Conservation (phyloP, 2,888 invertebrate species). For the Tetragonisca angustula region DNA sequence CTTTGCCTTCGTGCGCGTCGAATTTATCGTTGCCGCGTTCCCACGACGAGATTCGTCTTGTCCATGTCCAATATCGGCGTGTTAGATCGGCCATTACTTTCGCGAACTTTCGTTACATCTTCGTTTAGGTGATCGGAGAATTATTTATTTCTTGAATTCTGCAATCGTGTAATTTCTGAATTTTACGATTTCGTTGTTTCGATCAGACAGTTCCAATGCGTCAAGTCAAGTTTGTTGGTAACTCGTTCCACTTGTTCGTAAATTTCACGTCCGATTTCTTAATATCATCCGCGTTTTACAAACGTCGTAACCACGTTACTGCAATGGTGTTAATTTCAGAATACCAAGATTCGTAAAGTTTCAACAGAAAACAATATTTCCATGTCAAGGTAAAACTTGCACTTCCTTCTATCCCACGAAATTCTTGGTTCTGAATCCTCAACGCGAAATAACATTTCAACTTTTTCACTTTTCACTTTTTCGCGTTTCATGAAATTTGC, state of each 20-base stretch:
- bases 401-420: background rate
- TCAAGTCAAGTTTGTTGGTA: too few relatives aligned
- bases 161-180: too few relatives aligned
- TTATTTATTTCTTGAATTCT: too few relatives aligned
- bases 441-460: too few relatives aligned
- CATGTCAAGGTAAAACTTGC: background rate
- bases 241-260: too few relatives aligned
- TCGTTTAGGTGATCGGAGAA: too few relatives aligned
- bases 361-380: background rate
- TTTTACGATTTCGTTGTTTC: background rate
- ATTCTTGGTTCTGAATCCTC: too few relatives aligned
- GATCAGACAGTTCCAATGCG: too few relatives aligned
- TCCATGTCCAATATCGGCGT: background rate
- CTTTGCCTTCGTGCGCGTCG: background rate
- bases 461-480: too few relatives aligned
- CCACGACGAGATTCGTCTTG: background rate
- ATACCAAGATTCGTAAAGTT: background rate
- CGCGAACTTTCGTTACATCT: too few relatives aligned
- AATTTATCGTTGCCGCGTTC: slow-evolving; percentile 16
- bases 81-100: too few relatives aligned
- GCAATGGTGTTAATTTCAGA: background rate
- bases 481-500: background rate
- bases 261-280: background rate
- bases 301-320: background rate
- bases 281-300: background rate